A percentile compares a stretch with the other conserved stretches of the same genome.
phyloP scores from a whole-genome alignment of 2,113 vertebrate species.

The Corythornis cristatus region DNA sequence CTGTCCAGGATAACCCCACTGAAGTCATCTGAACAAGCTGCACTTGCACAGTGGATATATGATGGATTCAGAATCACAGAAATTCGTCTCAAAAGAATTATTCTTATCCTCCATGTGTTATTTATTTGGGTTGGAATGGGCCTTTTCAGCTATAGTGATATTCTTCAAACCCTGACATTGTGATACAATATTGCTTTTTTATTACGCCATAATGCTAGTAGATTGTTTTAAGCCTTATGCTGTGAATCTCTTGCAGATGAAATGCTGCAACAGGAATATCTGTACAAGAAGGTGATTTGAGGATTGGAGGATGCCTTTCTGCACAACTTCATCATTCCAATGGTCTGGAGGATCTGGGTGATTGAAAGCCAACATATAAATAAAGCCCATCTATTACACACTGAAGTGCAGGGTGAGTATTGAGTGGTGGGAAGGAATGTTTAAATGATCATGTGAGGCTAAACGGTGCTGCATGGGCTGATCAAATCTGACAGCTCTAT shows the following conservation, averaged over 20 bases:
- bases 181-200: background rate
- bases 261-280: background rate
- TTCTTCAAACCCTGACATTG: background rate
- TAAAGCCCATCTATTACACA: background rate
- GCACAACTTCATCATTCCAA: background rate
- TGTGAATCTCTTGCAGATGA: background rate
- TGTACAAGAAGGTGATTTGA: background rate
- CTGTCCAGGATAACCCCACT: background rate
- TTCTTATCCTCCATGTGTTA: background rate
- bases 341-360: background rate
- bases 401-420: background rate
- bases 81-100: background rate
- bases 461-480: background rate
- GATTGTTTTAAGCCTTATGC: background rate
- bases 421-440: background rate
- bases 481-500: constrained; percentile 50
- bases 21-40: background rate
- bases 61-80: background rate
- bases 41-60: background rate
- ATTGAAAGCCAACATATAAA: background rate
- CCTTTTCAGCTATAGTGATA: background rate
- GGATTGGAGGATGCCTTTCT: background rate
- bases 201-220: background rate
- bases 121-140: background rate
- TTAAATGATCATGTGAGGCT: background rate